phyloP scores from a whole-genome alignment of 2,888 invertebrate genomes.

The Hermaeophaga mercurialis region DNA sequence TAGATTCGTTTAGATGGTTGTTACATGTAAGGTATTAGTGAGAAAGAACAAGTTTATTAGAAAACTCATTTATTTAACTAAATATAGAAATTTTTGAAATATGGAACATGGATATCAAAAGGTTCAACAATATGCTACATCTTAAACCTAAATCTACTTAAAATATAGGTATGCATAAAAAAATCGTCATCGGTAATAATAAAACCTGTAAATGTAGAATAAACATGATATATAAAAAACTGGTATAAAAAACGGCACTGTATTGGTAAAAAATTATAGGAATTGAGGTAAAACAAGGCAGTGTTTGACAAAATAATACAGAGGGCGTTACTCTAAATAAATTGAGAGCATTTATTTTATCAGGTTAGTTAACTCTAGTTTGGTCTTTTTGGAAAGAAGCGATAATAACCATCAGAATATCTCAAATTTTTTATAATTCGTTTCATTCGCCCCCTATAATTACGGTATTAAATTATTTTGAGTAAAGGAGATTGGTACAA shows the following conservation, averaged over 20 bases:
- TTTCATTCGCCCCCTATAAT: too few relatives aligned
- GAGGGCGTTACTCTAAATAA: too few relatives aligned
- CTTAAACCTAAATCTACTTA: slow-evolving; percentile 16
- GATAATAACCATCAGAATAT: too few relatives aligned
- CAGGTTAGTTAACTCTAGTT: too few relatives aligned
- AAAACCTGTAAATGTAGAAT: slow-evolving; percentile 1
- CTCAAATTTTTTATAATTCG: too few relatives aligned
- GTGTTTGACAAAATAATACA: not conserved
- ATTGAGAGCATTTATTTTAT: too few relatives aligned
- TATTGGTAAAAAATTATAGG: slow-evolving; percentile 14
- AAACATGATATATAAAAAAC: slow-evolving; percentile 15
- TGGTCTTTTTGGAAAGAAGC: too few relatives aligned
- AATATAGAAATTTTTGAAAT: slow-evolving; percentile 19
- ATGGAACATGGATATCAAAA: slow-evolving; percentile 13
- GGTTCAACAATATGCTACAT: slow-evolving; percentile 9
- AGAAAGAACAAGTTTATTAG: slow-evolving; percentile 44
- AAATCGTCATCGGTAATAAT: slow-evolving; percentile 7
- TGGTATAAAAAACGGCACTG: slow-evolving; percentile 23
- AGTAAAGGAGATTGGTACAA: too few relatives aligned
- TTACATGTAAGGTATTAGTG: too few relatives aligned
- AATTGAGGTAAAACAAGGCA: slow-evolving; percentile 19
- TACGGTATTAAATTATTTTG: too few relatives aligned
- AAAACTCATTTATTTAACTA: slow-evolving; percentile 9
- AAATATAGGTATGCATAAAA: slow-evolving; percentile 12
- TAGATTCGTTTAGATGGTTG: too few relatives aligned